These are phyloP conservation scores for Carduelis carduelis DNA, from an alignment of 2,797 vertebrate species.

Conservation along the genomic window DNA sequence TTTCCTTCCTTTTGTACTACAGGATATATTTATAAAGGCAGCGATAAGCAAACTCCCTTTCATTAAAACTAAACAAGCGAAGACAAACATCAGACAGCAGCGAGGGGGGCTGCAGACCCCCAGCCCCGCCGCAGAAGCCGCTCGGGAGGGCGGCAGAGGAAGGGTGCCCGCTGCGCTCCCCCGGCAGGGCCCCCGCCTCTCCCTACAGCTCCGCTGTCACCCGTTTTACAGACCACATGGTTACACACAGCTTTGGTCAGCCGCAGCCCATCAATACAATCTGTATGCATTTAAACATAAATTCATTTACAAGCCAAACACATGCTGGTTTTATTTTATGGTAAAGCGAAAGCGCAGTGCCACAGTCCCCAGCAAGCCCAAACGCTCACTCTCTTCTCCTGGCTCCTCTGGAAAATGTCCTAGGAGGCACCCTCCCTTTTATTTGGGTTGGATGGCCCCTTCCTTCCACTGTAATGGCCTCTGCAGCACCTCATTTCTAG, in stretches of 20 bases:
- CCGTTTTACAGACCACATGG: conserved; percentile 8
- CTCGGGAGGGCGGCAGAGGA: not conserved
- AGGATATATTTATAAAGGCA: conserved; percentile 33
- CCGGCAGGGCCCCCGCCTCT: conserved; percentile 25
- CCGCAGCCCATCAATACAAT: not conserved
- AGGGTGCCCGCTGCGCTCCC: conserved; percentile 1
- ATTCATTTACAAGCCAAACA: conserved; percentile 16
- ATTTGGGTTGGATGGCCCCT: not conserved
- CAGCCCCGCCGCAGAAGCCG: not conserved
- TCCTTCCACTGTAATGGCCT: not conserved
- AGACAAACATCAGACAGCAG: not conserved
- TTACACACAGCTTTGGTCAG: not conserved
- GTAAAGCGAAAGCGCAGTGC: not conserved
- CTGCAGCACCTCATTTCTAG: not conserved
- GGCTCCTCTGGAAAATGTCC: not conserved
- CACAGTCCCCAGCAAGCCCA: not conserved
- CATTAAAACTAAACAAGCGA: not conserved
- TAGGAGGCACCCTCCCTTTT: not conserved
- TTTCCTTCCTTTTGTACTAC: conserved; percentile 53
- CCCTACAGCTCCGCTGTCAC: conserved; percentile 45
- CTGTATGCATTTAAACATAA: not conserved
- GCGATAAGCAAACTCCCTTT: conserved; percentile 39
- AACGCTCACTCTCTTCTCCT: not conserved
- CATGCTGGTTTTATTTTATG: not conserved
- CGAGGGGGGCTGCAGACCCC: not conserved